Evolutionary conservation across 2,797 vertebrate species (phyloP).

Genomic region (Manis javanica): DNA sequence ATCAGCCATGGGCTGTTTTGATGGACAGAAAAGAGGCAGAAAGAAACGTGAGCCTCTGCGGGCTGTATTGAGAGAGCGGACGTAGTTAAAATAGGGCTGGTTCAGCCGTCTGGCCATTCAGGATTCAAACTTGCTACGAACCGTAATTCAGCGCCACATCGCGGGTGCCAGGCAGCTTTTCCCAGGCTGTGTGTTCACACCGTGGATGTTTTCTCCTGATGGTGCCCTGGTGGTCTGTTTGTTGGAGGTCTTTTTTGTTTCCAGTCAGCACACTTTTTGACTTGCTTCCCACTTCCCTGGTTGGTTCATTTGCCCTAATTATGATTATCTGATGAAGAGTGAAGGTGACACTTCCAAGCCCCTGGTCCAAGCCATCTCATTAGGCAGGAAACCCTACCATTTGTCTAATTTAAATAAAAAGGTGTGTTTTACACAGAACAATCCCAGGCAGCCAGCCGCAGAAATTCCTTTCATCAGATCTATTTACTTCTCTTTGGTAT

Average conservation of each 20-base stretch:
- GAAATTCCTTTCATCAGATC: slow-evolving; percentile 69
- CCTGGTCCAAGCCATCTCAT: slow-evolving; percentile 61
- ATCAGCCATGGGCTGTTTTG: not conserved
- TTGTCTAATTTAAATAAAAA: slow-evolving; percentile 76
- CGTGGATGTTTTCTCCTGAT: not conserved
- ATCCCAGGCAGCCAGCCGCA: slow-evolving; percentile 61
- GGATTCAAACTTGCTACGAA: not conserved
- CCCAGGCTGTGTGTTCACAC: not conserved
- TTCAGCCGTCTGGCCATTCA: not conserved
- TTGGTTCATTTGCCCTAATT: slow-evolving; percentile 71
- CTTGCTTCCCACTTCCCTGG: slow-evolving; percentile 58
- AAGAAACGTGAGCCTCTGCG: not conserved
- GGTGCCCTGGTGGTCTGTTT: slow-evolving; percentile 66
- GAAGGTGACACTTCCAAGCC: slow-evolving; percentile 73
- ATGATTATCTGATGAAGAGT: slow-evolving; percentile 73
- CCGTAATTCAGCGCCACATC: not conserved
- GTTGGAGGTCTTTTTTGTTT: slow-evolving; percentile 76
- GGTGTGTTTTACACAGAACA: slow-evolving; percentile 56
- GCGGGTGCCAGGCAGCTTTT: not conserved
- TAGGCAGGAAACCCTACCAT: slow-evolving; percentile 61
- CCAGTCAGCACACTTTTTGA: slow-evolving; percentile 42
- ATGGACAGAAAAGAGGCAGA: not conserved
- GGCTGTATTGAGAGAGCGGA: not conserved
- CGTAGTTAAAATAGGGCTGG: not conserved
- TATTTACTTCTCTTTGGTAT: slow-evolving; percentile 62